These are phyloP conservation scores for Sebastes minor DNA, from an alignment of 2,797 vertebrate species.

Conservation along the genomic window DNA sequence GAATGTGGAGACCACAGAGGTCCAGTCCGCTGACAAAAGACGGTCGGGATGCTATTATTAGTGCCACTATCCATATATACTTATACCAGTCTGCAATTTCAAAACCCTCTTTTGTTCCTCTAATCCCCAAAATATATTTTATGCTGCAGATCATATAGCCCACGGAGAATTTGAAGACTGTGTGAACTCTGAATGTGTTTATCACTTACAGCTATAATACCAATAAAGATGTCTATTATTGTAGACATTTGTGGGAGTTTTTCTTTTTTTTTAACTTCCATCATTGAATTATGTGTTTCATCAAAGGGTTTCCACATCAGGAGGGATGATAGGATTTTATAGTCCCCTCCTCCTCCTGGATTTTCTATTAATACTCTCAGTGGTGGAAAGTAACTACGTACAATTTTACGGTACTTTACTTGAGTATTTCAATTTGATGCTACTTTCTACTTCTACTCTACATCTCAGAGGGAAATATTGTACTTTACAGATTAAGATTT, in stretches of 20 bases:
- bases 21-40: constrained; percentile 63
- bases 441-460: too few species aligned
- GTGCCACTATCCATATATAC: constrained; percentile 47
- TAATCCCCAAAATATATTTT: constrained; percentile 50
- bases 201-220: constrained; percentile 47
- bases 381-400: fast-evolving
- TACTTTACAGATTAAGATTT: too few species aligned
- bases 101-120: constrained; percentile 44
- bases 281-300: constrained; percentile 29
- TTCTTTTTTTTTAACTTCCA: not conserved
- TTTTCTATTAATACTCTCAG: constrained; percentile 23
- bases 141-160: constrained; percentile 47
- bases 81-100: constrained; percentile 36
- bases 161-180: constrained; percentile 15
- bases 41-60: constrained; percentile 66
- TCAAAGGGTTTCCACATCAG: not conserved
- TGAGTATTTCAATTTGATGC: too few species aligned
- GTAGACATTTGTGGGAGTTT: constrained; percentile 15
- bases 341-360: not conserved
- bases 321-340: not conserved
- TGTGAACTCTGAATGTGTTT: constrained; percentile 65
- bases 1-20: constrained; percentile 77
- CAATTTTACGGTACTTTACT: too few species aligned
- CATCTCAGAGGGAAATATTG: too few species aligned
- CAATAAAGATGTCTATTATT: constrained; percentile 72